Base-by-base conservation (phyloP, 2,113 vertebrate genomes). In the Thymallus thymallus region DNA sequence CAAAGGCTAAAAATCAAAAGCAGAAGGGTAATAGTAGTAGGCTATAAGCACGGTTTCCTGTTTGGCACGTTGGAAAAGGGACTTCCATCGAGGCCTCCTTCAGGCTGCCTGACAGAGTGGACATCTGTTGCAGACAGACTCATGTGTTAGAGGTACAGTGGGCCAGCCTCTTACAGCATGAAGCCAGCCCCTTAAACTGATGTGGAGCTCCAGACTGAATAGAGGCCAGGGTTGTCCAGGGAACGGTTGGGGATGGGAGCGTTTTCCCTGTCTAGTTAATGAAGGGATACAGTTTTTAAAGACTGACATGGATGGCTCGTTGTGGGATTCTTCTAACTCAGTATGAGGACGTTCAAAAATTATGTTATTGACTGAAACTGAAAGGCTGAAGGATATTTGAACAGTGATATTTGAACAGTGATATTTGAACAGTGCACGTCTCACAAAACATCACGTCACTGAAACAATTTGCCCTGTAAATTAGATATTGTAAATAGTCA, bases 71-170 rank as follows among this genome's bases (percentile, higher is more conserved):
- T 0, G 68, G 76, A 76, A 12, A 20, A 76, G 63, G 65, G 5
- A 23, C 24, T 41, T 41, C n/a, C 23, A 26, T 35, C 46, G 41
- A 79, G 73, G 81, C 64, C 72, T 76, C 77, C 64, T 66, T 74
- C 64, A 20, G 46, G 10, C 71, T 7, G 5, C 71, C 75, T 79
- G 26, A 64, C 78, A 74, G 74, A 77, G 64, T 55, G 35, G 81
- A 81, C 81, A 85, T 84, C 80, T 85, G 85, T 46, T 82, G 46
- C 55, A 16, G 85, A 88, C 84, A 84, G 83, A 75, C 61, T 60
- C 73, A 58, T 79, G 73, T 74, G 30, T 84, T 69, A 70, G 68
- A 23, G 56, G 68, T 9, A 6, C 14, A 20, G 29, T 14, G 18
- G 64, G 20, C 30, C 30, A 77, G 69, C 58, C 66, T 24, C 4